Evolutionary conservation across 2,797 vertebrate species (phyloP), one percentile per base, ranked within the genome.

Genomic region (Sarcophilus harrisii): DNA sequence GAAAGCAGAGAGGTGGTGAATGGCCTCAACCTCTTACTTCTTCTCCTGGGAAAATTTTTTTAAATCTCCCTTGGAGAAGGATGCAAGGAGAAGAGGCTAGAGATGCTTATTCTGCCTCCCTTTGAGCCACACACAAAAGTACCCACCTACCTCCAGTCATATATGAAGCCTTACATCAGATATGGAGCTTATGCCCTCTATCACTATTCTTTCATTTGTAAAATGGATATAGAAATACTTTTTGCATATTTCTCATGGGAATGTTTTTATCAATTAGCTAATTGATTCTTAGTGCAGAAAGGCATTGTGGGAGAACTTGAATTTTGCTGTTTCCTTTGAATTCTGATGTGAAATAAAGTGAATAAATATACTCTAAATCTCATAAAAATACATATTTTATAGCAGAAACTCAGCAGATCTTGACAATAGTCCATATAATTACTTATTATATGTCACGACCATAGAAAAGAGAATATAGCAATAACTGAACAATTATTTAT

Each of bases 291-390:
- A 55, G 58, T 16, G 32, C 5, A 93, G 89, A 91, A 96, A 96
- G 38, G 21, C 66, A 57, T 92, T 91, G 55, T 92, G 96, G 62
- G 90, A 95, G 58, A 95, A 95, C 59, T 91, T 14, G 13, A 95
- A 91, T 96, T 95, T 87, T 94, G 93, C 96, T 96, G 94, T 96
- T 81, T 94, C 94, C 55, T 12, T 0, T 12, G 16, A 93, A 38
- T 81, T 60, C 95, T 81, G 52, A 95, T 95, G 55, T 89, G 97
- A 98, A 97, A 96, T 93, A 95, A 97, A 95, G 60, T 96, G 55
- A 91, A 90, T 97, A 95, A 57, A 90, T 97, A 95, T 58, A 32
- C 96, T 97, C 89, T 90, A 97, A 97, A 62, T 96, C 45, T 92
- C 59, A 97, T 90, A 91, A 95, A 49, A 96, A 95, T 58, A 92